Conservation (phyloP, 1,140 invertebrate genomes). For the Drosophila santomea region DNA sequence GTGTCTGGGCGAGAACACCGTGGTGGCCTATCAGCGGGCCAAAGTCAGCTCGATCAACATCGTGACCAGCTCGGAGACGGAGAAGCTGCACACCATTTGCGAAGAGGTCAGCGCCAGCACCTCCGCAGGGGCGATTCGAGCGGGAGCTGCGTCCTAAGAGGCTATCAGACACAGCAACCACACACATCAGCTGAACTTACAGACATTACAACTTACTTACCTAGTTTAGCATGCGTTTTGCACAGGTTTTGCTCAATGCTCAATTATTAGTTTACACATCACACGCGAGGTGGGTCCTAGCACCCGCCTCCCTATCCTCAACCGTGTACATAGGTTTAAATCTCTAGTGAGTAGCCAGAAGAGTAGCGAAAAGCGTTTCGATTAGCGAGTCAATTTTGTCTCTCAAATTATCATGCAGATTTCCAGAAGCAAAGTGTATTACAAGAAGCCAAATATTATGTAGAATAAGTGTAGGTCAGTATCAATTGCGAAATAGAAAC, state of each 20-base stretch:
- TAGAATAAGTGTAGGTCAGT: slow-evolving; percentile 72
- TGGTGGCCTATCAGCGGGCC: slow-evolving; percentile 93
- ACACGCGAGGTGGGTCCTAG: slow-evolving; percentile 4
- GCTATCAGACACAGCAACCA: slow-evolving; percentile 24
- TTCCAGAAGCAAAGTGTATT: slow-evolving; percentile 70
- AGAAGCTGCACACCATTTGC: slow-evolving; percentile 83
- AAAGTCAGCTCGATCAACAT: slow-evolving; percentile 95
- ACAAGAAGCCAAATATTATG: slow-evolving; percentile 79
- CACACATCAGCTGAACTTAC: slow-evolving; percentile 46
- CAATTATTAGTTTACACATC: slow-evolving; percentile 50
- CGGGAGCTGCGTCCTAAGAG: slow-evolving; percentile 54
- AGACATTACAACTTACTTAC: slow-evolving; percentile 49
- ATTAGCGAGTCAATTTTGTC: slow-evolving; percentile 73
- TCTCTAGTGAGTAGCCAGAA: slow-evolving; percentile 27
- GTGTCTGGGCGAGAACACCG: slow-evolving; percentile 93
- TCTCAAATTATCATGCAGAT: slow-evolving; percentile 69
- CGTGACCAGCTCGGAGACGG: slow-evolving; percentile 85
- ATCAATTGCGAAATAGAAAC: slow-evolving; percentile 45
- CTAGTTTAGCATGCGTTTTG: slow-evolving; percentile 62
- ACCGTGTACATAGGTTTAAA: slow-evolving; percentile 71
- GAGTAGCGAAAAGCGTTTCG: slow-evolving; percentile 53
- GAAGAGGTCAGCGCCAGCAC: slow-evolving; percentile 76
- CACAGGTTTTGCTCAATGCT: slow-evolving; percentile 74
- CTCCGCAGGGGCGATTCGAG: slow-evolving; percentile 46
- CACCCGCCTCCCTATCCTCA: slow-evolving; percentile 27